These are phyloP conservation scores for Oscheius sp. DNA, from an alignment of 1,140 invertebrate genomes.

Conservation along the genomic window DNA sequence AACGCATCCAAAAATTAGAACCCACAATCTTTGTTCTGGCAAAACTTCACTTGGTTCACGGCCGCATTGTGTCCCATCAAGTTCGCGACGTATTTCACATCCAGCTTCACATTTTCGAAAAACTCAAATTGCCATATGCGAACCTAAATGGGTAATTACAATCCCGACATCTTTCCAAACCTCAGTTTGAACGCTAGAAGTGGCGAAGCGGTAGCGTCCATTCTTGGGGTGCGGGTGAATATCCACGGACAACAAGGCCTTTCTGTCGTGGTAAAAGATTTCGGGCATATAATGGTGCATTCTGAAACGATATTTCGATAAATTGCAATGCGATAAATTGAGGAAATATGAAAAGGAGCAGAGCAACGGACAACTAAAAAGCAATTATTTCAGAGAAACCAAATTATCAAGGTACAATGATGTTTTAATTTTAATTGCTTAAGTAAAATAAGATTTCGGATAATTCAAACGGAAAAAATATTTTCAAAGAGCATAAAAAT, in stretches of 20 bases:
- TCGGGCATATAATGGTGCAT: slow-evolving; percentile 42
- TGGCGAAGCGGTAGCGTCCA: slow-evolving; percentile 27
- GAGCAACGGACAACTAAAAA: no score
- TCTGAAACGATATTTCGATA: no score
- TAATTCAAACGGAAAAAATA: no score
- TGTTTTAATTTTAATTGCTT: no score
- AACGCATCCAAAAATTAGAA: neutral
- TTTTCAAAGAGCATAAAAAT: no score
- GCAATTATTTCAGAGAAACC: no score
- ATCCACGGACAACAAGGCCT: slow-evolving; percentile 37
- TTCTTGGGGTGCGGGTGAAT: slow-evolving; percentile 4
- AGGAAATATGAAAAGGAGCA: no score
- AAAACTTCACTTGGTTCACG: slow-evolving; percentile 38
- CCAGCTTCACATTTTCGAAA: slow-evolving; percentile 7
- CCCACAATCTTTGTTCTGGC: slow-evolving; percentile 16
- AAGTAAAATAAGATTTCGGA: no score
- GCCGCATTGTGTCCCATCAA: slow-evolving; percentile 27
- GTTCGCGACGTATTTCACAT: slow-evolving; percentile 40
- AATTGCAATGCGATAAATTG: no score
- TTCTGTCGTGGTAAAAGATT: slow-evolving; percentile 41
- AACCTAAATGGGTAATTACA: slow-evolving; percentile 18
- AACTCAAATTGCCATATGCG: slow-evolving; percentile 39
- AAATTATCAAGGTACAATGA: no score
- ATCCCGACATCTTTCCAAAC: neutral
- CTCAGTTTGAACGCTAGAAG: slow-evolving; percentile 39